These are phyloP conservation scores for Phorcus lineatus DNA, from an alignment of 2,888 invertebrate genomes.

Conservation along the genomic window DNA sequence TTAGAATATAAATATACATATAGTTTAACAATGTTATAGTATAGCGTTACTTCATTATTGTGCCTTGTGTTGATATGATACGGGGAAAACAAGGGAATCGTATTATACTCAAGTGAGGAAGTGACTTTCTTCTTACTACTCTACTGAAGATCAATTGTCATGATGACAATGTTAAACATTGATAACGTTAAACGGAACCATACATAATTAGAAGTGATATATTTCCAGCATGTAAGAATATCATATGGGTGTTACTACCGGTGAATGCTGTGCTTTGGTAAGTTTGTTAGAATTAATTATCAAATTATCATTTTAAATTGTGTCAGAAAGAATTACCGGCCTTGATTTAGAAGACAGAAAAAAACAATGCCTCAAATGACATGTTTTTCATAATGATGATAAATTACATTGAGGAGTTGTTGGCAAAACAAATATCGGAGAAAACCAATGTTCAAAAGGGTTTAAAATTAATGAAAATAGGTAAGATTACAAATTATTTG, in stretches of 20 bases:
- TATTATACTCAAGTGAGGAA: neutral
- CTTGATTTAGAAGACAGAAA: neutral
- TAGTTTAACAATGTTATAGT: too few relatives aligned
- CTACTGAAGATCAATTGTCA: neutral
- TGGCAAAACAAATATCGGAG: too few relatives aligned
- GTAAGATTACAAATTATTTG: too few relatives aligned
- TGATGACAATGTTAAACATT: neutral
- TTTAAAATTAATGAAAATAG: too few relatives aligned
- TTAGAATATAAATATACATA: too few relatives aligned
- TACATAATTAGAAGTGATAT: neutral
- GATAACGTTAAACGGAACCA: neutral
- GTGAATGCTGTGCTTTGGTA: neutral
- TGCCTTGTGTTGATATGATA: too few relatives aligned
- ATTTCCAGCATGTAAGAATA: neutral
- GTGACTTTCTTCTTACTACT: neutral
- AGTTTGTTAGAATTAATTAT: constrained; percentile 2
- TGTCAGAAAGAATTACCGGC: neutral
- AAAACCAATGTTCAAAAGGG: too few relatives aligned
- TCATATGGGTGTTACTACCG: neutral
- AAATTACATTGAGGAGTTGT: too few relatives aligned
- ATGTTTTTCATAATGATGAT: too few relatives aligned
- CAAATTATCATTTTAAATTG: neutral
- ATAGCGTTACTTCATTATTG: too few relatives aligned
- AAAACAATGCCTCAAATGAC: neutral
- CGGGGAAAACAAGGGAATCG: too few relatives aligned